phyloP scores from a whole-genome alignment of 2,888 invertebrate genomes.

The Ophonus ardosiacus region DNA sequence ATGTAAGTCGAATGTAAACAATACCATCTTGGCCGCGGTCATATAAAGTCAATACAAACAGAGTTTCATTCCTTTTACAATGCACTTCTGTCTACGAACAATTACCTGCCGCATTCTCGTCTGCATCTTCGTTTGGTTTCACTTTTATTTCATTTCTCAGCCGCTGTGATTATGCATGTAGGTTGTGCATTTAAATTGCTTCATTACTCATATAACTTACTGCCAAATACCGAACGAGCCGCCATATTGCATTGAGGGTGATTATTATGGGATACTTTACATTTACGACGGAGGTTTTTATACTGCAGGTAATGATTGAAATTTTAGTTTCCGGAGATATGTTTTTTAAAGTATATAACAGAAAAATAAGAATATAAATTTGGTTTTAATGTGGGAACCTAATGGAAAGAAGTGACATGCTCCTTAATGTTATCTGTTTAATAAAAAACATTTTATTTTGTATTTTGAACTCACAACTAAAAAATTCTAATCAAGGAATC shows the following conservation, averaged over 20 bases:
- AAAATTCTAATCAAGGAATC: neutral
- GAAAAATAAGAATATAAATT: slow-evolving; percentile 13
- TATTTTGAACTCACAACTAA: neutral
- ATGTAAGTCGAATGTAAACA: neutral
- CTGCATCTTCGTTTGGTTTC: slow-evolving; percentile 48
- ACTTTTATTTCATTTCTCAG: slow-evolving; percentile 55
- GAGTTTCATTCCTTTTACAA: neutral
- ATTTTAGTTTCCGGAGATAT: neutral
- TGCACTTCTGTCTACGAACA: slow-evolving; percentile 42
- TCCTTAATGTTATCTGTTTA: too few species aligned
- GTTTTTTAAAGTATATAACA: neutral
- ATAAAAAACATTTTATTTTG: neutral
- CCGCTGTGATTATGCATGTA: slow-evolving; percentile 56
- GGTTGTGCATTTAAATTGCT: slow-evolving; percentile 63
- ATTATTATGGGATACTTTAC: neutral
- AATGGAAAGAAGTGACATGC: neutral
- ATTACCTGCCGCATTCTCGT: slow-evolving; percentile 43
- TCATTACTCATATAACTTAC: slow-evolving; percentile 62
- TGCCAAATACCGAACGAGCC: slow-evolving; percentile 51
- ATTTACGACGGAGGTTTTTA: neutral
- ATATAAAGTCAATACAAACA: neutral
- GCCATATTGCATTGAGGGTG: slow-evolving; percentile 5
- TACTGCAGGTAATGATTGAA: neutral
- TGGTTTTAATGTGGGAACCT: neutral
- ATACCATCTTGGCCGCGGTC: neutral